Conservation (phyloP, 2,797 vertebrate species). For the Acomys russatus region DNA sequence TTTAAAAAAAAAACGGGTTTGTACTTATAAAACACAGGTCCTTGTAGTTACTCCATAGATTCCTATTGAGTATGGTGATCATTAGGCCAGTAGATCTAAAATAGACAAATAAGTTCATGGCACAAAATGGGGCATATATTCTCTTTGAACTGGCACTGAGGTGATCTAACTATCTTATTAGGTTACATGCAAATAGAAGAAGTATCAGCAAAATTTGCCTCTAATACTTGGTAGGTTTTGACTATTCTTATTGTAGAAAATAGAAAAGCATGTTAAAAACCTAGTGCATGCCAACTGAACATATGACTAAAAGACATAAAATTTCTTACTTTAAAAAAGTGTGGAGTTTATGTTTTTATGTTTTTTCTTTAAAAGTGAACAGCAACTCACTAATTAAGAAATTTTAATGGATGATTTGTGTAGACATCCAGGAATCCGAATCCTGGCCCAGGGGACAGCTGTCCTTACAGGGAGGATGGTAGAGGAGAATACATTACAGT, state of each 20-base stretch:
- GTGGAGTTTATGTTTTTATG: background rate
- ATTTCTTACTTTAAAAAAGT: background rate
- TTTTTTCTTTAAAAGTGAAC: slow-evolving; percentile 52
- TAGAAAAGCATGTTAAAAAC: slow-evolving; percentile 2
- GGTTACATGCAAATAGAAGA: background rate
- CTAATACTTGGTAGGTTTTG: background rate
- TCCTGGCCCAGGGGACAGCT: slow-evolving; percentile 49
- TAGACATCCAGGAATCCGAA: slow-evolving; percentile 37
- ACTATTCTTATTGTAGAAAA: background rate
- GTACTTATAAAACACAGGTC: background rate
- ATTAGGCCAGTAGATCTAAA: background rate
- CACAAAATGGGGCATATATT: background rate
- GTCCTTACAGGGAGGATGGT: slow-evolving; percentile 10
- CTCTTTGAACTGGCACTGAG: background rate
- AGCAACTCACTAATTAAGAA: slow-evolving; percentile 62
- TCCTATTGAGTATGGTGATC: slow-evolving; percentile 2
- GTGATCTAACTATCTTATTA: background rate
- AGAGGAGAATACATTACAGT: slow-evolving; percentile 68
- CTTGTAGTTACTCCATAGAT: background rate
- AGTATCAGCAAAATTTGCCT: background rate
- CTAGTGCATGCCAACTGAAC: background rate
- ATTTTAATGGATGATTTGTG: slow-evolving; percentile 68
- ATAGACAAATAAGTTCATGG: background rate
- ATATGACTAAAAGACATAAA: background rate
- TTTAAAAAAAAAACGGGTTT: background rate